Conservation (phyloP, 2,888 invertebrate genomes). For the Nomada fucata region DNA sequence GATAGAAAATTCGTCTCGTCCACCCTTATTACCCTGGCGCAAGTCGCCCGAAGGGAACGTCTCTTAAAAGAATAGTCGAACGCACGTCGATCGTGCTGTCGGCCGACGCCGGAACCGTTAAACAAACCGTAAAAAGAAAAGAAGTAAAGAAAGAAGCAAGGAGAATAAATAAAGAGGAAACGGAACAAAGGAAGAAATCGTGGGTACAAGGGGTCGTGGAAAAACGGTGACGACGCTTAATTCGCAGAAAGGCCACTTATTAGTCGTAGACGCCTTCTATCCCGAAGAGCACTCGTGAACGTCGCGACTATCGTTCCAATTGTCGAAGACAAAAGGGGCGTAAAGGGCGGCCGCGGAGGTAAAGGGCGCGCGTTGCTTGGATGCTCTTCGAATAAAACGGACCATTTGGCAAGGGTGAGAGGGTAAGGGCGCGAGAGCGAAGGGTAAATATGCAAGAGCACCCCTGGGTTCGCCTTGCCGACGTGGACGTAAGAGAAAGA, state of each 20-base stretch:
- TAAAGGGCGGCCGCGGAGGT: constrained; percentile 53
- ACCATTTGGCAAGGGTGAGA: constrained; percentile 67
- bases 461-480: constrained; percentile 26
- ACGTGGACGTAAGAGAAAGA: background rate
- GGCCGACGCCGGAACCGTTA: constrained; percentile 12
- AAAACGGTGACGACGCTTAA: constrained; percentile 66
- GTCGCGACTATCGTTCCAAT: constrained; percentile 65
- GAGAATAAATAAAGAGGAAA: background rate
- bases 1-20: too few relatives aligned
- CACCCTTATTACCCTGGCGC: too few relatives aligned
- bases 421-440: constrained; percentile 57
- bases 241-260: constrained; percentile 67
- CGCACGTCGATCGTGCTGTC: too few relatives aligned
- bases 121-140: constrained; percentile 2
- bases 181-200: background rate
- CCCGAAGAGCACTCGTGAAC: constrained; percentile 48
- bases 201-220: background rate
- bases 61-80: too few relatives aligned
- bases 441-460: constrained; percentile 73
- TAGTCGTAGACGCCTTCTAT: constrained; percentile 54
- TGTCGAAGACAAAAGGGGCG: constrained; percentile 64
- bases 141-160: background rate
- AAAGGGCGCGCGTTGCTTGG: constrained; percentile 48
- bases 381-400: constrained; percentile 68
- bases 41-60: too few relatives aligned